Percentiles rank a stretch among this genome's conserved stretches.
These are phyloP conservation scores for Trematomus loennbergii DNA, from an alignment of 2,113 vertebrate species.

Conservation along the genomic window DNA sequence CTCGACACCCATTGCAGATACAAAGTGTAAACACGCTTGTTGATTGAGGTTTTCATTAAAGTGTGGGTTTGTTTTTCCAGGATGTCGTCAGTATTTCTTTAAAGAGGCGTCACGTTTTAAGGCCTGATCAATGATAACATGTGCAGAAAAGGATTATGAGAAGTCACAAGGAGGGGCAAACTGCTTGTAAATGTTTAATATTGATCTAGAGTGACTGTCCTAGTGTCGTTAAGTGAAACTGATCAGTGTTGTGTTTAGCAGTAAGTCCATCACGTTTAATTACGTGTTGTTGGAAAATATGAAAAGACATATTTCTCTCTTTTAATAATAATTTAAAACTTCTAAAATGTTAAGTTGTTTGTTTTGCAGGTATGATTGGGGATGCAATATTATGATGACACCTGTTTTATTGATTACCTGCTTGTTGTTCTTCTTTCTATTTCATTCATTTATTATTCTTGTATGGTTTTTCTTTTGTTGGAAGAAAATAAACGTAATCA, in stretches of 20 bases:
- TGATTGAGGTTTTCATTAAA: not conserved
- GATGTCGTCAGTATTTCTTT: conserved; percentile 16
- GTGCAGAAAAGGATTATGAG: conserved; percentile 14
- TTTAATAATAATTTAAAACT: no score
- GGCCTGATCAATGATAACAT: not conserved
- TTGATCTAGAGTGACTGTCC: conserved; percentile 28
- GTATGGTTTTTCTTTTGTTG: no score
- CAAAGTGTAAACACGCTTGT: conserved; percentile 14
- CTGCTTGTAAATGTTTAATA: conserved; percentile 51
- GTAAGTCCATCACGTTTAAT: conserved; percentile 30
- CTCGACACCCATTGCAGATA: conserved; percentile 28
- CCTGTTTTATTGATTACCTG: no score
- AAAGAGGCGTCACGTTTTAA: not conserved
- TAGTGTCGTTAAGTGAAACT: conserved; percentile 31
- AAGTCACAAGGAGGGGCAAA: conserved; percentile 21
- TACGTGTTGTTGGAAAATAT: conserved; percentile 16
- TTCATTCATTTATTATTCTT: no score
- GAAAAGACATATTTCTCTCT: no score
- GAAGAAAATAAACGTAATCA: no score
- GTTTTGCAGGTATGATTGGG: no score
- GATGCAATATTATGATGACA: no score
- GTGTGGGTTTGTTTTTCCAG: not conserved
- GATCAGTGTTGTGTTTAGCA: conserved; percentile 31
- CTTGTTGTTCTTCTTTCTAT: no score
- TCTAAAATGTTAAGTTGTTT: no score